These are phyloP conservation scores for Dichetophora obliterata DNA, from an alignment of 2,888 invertebrate species.

Conservation along the genomic window DNA sequence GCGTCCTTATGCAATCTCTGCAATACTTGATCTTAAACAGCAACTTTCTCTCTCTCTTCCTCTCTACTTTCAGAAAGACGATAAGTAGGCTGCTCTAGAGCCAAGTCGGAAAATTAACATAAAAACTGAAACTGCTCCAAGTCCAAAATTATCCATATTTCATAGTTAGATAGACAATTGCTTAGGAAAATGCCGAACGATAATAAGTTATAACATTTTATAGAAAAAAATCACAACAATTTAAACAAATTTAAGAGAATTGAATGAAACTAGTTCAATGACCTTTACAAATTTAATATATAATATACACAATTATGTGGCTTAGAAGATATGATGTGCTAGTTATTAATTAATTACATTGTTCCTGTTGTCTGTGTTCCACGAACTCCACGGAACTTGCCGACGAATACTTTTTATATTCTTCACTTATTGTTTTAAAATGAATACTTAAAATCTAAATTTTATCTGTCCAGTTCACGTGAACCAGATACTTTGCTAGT, in stretches of 20 bases:
- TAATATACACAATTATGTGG: no score
- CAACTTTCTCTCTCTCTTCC: not conserved
- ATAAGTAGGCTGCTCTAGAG: conserved; percentile 52
- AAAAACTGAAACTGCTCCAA: conserved; percentile 18
- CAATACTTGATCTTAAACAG: not conserved
- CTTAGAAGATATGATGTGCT: no score
- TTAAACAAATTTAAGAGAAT: conserved; percentile 13
- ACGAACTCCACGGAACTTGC: no score
- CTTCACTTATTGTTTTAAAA: no score
- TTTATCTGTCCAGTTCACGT: no score
- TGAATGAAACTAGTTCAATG: not conserved
- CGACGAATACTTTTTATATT: no score
- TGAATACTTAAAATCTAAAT: no score
- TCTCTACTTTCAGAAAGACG: conserved; percentile 57
- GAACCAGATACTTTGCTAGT: no score
- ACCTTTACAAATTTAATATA: no score
- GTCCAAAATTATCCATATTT: not conserved
- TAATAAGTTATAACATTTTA: not conserved
- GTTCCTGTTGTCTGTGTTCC: no score
- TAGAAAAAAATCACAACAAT: not conserved
- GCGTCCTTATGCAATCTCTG: not conserved
- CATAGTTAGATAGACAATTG: conserved; percentile 24
- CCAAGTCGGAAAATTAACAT: not conserved
- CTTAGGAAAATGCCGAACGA: conserved; percentile 1
- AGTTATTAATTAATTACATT: no score